Base-by-base conservation (phyloP, 2,888 invertebrate species). In the Rhagium mordax region DNA sequence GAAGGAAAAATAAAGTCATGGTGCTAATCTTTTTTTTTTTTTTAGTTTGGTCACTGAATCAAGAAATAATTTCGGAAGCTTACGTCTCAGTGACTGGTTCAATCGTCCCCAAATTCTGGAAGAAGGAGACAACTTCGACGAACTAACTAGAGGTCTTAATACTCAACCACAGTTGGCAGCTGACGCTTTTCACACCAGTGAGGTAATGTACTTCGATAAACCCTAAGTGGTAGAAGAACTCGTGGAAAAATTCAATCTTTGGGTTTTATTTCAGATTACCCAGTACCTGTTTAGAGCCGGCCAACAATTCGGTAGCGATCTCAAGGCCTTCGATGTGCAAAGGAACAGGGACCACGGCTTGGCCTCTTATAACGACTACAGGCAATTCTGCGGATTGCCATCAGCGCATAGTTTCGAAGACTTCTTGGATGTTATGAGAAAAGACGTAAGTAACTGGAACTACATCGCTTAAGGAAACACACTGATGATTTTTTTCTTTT, bases 331-430 rank as follows among this genome's bases (percentile, higher is more conserved):
- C 24, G 96, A 96, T 83, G 93, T 97, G 74, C 96, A 96, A 85
- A 91, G 96, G 75, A 94, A 94, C 77, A 91, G 96, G 60, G 96
- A 96, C 86, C 96, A 96, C 83, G 96, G 75, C 7, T 88, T 97
- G 20, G 94, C 93, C 3, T 91, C 92, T 0, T 97, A 96, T 86
- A 92, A 93, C 71, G 91, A 93, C 69, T 93, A 93, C 82, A 90
- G 98, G 68, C 91, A 92, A 7, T 93, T 93, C 72, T 95, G 95
- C 82, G 94, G 94, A 0, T 87, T 95, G 5, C 89, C 90, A 0
- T 91, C 92, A 49, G 96, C 94, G 0, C 87, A 88, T 16, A 87
- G 86, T 0, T 96, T 95, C 90, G 86, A 91, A 27, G 95, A 94
- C 71, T 93, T 94, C 87, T 84, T 88, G 0, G 94, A 94, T 84